Conservation (phyloP, 2,113 vertebrate species). For the Dolichallabes microphthalmus region DNA sequence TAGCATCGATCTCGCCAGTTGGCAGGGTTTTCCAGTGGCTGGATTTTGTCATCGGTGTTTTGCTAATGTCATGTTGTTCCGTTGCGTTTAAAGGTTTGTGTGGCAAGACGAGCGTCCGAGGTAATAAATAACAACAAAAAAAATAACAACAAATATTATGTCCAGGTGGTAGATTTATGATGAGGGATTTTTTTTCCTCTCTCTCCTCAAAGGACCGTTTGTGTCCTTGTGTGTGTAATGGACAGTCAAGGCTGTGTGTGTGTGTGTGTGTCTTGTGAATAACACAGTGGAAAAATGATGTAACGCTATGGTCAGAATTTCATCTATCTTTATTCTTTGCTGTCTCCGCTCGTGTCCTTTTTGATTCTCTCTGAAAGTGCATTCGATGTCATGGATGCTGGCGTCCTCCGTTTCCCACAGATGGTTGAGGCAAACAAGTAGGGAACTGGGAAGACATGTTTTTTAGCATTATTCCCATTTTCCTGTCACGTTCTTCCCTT, state of each 20-base stretch:
- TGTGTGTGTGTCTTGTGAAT: not conserved
- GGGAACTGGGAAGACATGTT: not conserved
- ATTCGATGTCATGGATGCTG: not conserved
- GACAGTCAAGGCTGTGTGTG: conserved; percentile 4
- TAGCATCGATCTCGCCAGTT: conserved; percentile 4
- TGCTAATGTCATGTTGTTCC: conserved; percentile 19
- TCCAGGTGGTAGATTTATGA: conserved; percentile 44
- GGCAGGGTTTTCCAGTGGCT: conserved; percentile 34
- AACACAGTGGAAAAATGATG: conserved; percentile 27
- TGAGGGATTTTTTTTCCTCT: not conserved
- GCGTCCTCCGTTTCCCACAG: conserved; percentile 5
- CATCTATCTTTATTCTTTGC: conserved; percentile 13
- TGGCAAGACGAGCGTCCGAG: conserved; percentile 22
- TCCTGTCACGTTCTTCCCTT: conserved; percentile 1
- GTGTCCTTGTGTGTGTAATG: conserved; percentile 11
- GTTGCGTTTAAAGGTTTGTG: conserved; percentile 19
- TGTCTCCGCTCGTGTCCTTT: not conserved
- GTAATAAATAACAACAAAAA: conserved; percentile 50
- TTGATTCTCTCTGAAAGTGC: not conserved
- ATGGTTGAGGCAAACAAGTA: conserved; percentile 17
- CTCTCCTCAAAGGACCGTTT: conserved; percentile 35
- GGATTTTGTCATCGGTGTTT: conserved; percentile 27
- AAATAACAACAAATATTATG: conserved; percentile 42
- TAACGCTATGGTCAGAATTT: not conserved
- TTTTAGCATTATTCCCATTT: conserved; percentile 15